phyloP scores from a whole-genome alignment of 2,797 vertebrate genomes.

The Thamnophis elegans region DNA sequence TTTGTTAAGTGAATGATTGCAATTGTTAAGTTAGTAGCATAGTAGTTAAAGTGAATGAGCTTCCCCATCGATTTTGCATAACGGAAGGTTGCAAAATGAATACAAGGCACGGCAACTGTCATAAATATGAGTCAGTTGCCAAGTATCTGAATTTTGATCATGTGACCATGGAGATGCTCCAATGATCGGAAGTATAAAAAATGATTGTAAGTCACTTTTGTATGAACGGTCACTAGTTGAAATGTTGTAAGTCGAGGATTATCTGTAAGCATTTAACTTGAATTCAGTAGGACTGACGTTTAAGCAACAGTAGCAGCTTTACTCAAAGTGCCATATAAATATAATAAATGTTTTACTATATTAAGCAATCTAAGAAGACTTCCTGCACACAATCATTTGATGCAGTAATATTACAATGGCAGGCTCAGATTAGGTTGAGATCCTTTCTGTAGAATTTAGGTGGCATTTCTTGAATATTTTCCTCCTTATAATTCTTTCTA shows the following conservation, averaged over 20 bases:
- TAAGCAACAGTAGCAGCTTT: not conserved
- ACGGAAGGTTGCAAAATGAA: not conserved
- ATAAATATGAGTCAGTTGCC: not conserved
- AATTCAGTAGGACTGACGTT: not conserved
- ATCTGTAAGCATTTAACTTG: not conserved
- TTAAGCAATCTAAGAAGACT: not conserved
- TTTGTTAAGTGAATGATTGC: not conserved
- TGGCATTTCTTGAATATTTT: not conserved
- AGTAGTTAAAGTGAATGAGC: not conserved
- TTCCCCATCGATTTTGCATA: not conserved
- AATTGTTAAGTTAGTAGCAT: not conserved
- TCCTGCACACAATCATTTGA: not conserved
- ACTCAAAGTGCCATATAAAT: not conserved
- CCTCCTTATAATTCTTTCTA: not conserved
- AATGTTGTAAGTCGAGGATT: not conserved
- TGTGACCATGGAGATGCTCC: not conserved
- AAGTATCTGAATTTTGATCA: not conserved
- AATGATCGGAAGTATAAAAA: not conserved
- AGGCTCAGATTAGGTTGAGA: not conserved
- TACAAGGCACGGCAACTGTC: not conserved
- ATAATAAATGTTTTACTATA: not conserved
- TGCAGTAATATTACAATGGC: not conserved
- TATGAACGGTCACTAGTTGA: not conserved
- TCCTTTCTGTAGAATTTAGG: slow-evolving; percentile 4
- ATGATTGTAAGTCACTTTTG: not conserved